Evolutionary conservation across 2,888 invertebrate species (phyloP), one percentile per base, ranked within the genome.

Genomic region (Rotaria sp.): DNA sequence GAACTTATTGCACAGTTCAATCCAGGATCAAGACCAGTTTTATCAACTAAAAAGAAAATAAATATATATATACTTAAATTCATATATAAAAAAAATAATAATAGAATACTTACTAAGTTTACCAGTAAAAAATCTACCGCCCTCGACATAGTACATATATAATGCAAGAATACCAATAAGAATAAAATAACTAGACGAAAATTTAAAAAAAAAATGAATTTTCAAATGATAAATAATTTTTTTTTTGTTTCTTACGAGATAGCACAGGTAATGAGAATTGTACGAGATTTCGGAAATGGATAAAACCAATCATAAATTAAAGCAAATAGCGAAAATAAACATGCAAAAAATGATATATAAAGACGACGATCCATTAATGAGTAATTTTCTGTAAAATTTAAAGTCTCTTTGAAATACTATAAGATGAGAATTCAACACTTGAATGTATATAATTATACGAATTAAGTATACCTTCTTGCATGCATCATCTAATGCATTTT

Each of bases 401-500:
- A 94, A 88, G 95, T 95, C 88, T 95, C 95, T 86, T 95, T 94
- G 85, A 98, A 92, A n/a, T n/a, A n/a, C n/a, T n/a, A n/a, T n/a
- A n/a, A n/a, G n/a, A n/a, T n/a, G n/a, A n/a, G n/a, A n/a, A n/a
- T n/a, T n/a, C n/a, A n/a, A n/a, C n/a, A n/a, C n/a, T n/a, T n/a
- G n/a, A n/a, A n/a, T n/a, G n/a, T n/a, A n/a, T n/a, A n/a, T n/a
- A n/a, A n/a, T n/a, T n/a, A n/a, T n/a, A n/a, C n/a, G n/a, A n/a
- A n/a, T n/a, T n/a, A 1, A 13, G 35, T 11, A 24, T 91, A 95
- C 96, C 93, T 96, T 96, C 92, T 96, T 96, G 15, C 97, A 95
- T 45, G 96, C 95, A 94, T 99, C 99, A 92, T 99, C 99, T 87
- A 99, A 92, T 1, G 97, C 95, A 93, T 99, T 98, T 92, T 99